A percentile compares a stretch with the other conserved stretches of the same genome.
Evolutionary conservation across 2,797 vertebrate genomes (phyloP).

Genomic region (Perodicticus potto): DNA sequence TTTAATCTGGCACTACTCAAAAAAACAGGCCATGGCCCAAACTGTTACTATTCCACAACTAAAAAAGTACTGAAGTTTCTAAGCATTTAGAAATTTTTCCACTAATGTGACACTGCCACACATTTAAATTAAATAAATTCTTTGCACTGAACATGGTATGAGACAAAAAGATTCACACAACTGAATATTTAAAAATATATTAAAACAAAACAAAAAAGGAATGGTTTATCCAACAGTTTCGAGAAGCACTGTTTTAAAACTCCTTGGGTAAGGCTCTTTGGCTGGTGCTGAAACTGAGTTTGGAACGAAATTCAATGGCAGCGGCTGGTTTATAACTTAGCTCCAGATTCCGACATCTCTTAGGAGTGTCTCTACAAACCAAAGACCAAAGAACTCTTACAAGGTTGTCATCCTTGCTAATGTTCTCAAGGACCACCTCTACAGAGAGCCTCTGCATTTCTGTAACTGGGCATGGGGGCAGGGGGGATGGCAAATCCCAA

Average conservation of each 20-base stretch:
- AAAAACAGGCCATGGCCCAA: background rate
- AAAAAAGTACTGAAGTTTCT: constrained; percentile 26
- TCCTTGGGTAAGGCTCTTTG: constrained; percentile 50
- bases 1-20: constrained; percentile 13
- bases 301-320: constrained; percentile 60
- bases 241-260: constrained; percentile 45
- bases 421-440: constrained; percentile 25
- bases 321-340: constrained; percentile 72
- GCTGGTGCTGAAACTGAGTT: constrained; percentile 51
- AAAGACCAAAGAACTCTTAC: background rate
- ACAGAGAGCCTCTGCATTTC: background rate
- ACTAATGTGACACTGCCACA: background rate
- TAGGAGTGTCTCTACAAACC: constrained; percentile 39
- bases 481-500: background rate
- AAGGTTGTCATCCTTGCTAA: background rate
- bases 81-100: constrained; percentile 6
- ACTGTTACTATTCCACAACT: background rate
- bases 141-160: background rate
- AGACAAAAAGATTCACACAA: background rate
- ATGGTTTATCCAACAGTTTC: background rate
- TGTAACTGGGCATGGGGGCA: background rate
- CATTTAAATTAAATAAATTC: background rate
- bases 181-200: background rate
- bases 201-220: constrained; percentile 20
- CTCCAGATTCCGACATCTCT: constrained; percentile 53